phyloP scores from a whole-genome alignment of 2,888 invertebrate genomes.

The Dynastes tityus region DNA sequence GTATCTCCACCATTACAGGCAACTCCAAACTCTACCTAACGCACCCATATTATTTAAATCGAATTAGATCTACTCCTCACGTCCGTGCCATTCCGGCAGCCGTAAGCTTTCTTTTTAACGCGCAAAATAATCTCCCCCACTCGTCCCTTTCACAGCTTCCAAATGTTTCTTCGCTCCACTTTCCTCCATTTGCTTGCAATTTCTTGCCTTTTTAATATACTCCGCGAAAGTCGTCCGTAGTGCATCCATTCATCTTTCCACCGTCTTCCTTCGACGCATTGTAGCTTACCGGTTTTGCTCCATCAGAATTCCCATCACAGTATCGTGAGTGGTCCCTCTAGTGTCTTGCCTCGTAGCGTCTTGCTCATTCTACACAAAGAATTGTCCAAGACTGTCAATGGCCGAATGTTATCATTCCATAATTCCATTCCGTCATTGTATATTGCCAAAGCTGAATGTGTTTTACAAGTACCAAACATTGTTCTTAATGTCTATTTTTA shows the following conservation, averaged over 20 bases:
- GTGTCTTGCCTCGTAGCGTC: too few relatives aligned
- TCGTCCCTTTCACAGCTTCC: too few relatives aligned
- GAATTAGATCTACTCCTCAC: not conserved
- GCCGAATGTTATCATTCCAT: too few relatives aligned
- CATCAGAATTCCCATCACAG: conserved; percentile 23
- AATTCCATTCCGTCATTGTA: too few relatives aligned
- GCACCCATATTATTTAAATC: conserved; percentile 8
- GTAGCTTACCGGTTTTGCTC: not conserved
- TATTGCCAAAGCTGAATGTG: too few relatives aligned
- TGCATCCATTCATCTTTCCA: too few relatives aligned
- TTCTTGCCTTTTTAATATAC: not conserved
- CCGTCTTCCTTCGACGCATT: not conserved
- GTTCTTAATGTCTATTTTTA: too few relatives aligned
- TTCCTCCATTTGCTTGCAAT: too few relatives aligned
- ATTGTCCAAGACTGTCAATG: too few relatives aligned
- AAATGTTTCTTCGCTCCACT: not conserved
- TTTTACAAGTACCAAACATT: too few relatives aligned
- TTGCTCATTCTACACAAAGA: too few relatives aligned
- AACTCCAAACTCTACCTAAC: not conserved
- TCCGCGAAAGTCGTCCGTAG: not conserved
- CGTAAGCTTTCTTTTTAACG: conserved; percentile 4
- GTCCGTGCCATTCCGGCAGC: not conserved
- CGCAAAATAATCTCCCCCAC: conserved; percentile 7
- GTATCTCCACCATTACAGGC: not conserved
- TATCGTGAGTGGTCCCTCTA: not conserved